Conservation (phyloP, 2,888 invertebrate species). For the Masnerella sp. region DNA sequence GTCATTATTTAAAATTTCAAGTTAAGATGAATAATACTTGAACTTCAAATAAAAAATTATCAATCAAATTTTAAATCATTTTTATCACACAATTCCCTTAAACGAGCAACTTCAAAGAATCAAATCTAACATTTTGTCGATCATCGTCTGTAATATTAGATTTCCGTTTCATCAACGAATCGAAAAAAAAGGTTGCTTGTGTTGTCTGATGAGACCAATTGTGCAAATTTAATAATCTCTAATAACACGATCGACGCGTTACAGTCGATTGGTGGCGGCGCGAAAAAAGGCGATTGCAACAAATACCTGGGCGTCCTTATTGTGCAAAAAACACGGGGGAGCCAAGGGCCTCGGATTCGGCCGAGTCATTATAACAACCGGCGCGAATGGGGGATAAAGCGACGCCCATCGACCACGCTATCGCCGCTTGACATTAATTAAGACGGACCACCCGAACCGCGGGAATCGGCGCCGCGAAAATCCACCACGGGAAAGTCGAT, state of each 20-base stretch:
- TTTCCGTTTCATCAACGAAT: no score
- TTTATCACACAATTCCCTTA: no score
- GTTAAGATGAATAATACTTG: no score
- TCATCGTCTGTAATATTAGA: no score
- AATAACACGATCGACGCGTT: conserved; percentile 48
- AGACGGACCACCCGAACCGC: conserved; percentile 56
- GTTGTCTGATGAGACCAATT: conserved; percentile 35
- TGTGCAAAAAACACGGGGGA: conserved; percentile 27
- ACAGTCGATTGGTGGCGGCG: conserved; percentile 26
- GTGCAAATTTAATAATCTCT: conserved; percentile 48
- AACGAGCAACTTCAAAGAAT: no score
- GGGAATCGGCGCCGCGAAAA: conserved; percentile 13
- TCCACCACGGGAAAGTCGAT: conserved; percentile 14
- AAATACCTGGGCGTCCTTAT: conserved; percentile 39
- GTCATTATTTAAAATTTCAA: no score
- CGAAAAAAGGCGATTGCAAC: conserved; percentile 31
- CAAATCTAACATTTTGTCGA: no score
- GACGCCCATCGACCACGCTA: conserved; percentile 55
- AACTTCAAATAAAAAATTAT: no score
- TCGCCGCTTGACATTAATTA: conserved; percentile 60
- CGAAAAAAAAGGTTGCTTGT: no score
- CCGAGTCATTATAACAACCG: conserved; percentile 54
- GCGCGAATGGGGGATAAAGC: conserved; percentile 54
- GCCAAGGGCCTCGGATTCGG: conserved; percentile 34
- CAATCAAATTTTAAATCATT: no score